Base-by-base conservation (phyloP, 2,888 invertebrate genomes). In the Phyllotreta cruciferae region DNA sequence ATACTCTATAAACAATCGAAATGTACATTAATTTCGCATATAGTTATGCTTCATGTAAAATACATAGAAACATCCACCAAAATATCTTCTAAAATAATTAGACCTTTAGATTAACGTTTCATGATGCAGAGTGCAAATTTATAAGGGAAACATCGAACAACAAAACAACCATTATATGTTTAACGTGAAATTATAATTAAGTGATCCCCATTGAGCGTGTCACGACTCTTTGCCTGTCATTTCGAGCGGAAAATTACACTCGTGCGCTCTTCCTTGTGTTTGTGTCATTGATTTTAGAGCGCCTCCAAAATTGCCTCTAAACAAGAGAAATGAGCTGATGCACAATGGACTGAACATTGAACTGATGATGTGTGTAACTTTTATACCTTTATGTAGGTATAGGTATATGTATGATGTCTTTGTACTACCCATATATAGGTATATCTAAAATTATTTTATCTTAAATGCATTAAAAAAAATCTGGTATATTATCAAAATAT, bases 221-320 rank as follows among this genome's bases (percentile, higher is more conserved):
- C 60, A 64, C 64, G 64, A 56, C 64, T 60, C 64, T 64, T 64
- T 64, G 60, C 56, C 60, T 24, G 47, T 35, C 13, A 50, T 42
- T 45, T 53, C 47, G 45, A 64, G 53, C 60, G 64, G 64, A 64
- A 64, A 64, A 64, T 64, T 64, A 64, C 64, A 60, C 45, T 64
- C 9, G n/a, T 64, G 38, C 60, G 35, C 60, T 52, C 53, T 60
- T 53, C 53, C 53, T 61, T 56, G 37, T 56, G 55, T 61, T 61
- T 61, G 61, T 61, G 61, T 61, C 55, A 56, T 61, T 56, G 61
- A 61, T 61, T 61, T 61, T 56, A 61, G 39, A 61, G 24, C 24
- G 24, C 24, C 24, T 24, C 24, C 24, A 24, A 24, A 24, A 24
- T 24, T 24, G 24, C 24, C 24, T 24, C 24, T 24, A 41, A 10